phyloP scores from a whole-genome alignment of 2,113 vertebrate species.

The Canis aureus region DNA sequence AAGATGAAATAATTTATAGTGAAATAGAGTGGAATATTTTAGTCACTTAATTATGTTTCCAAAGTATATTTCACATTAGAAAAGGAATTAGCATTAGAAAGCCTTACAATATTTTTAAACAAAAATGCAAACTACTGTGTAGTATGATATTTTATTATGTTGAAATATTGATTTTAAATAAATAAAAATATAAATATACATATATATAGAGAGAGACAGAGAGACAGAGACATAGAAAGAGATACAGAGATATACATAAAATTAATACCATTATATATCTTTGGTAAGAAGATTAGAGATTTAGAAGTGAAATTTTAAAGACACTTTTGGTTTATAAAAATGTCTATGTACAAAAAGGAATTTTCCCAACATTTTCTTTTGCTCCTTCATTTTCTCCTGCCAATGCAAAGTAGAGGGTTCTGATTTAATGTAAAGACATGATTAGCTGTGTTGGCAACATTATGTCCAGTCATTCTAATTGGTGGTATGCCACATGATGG shows the following conservation, averaged over 20 bases:
- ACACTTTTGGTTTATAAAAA: constrained; percentile 43
- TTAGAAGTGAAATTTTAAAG: neutral
- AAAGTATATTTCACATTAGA: neutral
- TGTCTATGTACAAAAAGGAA: constrained; percentile 13
- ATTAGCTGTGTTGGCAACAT: neutral
- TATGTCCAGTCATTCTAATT: neutral
- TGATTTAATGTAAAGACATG: constrained; percentile 33
- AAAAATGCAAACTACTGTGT: neutral
- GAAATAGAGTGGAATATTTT: neutral
- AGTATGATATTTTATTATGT: neutral
- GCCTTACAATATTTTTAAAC: neutral
- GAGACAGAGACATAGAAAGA: neutral
- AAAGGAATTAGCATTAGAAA: neutral
- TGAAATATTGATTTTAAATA: neutral
- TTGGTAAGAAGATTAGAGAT: neutral
- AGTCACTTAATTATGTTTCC: neutral
- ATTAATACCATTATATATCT: neutral
- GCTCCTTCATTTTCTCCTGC: constrained; percentile 14
- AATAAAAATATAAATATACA: neutral
- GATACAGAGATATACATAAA: neutral
- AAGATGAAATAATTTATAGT: neutral
- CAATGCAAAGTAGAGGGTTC: constrained; percentile 7
- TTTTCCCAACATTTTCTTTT: constrained; percentile 20
- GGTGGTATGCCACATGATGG: constrained; percentile 46
- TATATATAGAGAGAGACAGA: neutral